phyloP scores from a whole-genome alignment of 1,140 invertebrate genomes.

The Drosophila tropicalis region DNA sequence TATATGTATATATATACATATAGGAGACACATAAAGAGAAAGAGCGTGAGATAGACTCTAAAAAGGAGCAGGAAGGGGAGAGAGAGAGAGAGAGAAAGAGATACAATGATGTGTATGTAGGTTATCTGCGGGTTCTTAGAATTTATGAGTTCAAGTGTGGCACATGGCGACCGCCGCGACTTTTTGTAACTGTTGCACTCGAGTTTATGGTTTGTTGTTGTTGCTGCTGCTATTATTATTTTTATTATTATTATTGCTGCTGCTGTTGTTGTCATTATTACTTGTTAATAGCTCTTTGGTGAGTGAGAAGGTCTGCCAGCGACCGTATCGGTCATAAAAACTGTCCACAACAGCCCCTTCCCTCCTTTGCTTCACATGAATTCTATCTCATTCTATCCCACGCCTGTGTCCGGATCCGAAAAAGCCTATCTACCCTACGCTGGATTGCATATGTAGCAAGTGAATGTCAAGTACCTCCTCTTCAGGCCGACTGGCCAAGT shows the following conservation, averaged over 20 bases:
- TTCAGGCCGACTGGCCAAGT: not conserved
- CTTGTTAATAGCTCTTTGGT: conserved; percentile 73
- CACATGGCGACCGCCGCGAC: conserved; percentile 63
- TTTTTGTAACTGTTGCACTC: conserved; percentile 72
- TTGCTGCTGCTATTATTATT: conserved; percentile 17
- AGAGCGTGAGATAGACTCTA: not conserved
- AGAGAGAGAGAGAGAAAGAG: not conserved
- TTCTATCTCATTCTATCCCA: not conserved
- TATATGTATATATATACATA: not conserved
- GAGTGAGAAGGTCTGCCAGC: conserved; percentile 35
- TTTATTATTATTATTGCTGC: not conserved
- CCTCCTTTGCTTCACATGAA: not conserved
- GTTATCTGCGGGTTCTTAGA: conserved; percentile 76
- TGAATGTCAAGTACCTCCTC: conserved; percentile 79
- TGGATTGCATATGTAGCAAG: conserved; percentile 9
- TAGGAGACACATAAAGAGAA: not conserved
- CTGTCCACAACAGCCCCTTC: conserved; percentile 21
- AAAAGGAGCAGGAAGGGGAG: not conserved
- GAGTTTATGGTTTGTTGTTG: conserved; percentile 55
- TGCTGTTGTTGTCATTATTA: conserved; percentile 67
- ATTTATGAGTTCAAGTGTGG: conserved; percentile 80
- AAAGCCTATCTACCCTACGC: conserved; percentile 14
- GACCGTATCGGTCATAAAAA: conserved; percentile 69
- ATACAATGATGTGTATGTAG: conserved; percentile 55
- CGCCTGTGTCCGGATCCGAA: not conserved